phyloP scores from a whole-genome alignment of 2,113 vertebrate species.

The Tyrannus savana region DNA sequence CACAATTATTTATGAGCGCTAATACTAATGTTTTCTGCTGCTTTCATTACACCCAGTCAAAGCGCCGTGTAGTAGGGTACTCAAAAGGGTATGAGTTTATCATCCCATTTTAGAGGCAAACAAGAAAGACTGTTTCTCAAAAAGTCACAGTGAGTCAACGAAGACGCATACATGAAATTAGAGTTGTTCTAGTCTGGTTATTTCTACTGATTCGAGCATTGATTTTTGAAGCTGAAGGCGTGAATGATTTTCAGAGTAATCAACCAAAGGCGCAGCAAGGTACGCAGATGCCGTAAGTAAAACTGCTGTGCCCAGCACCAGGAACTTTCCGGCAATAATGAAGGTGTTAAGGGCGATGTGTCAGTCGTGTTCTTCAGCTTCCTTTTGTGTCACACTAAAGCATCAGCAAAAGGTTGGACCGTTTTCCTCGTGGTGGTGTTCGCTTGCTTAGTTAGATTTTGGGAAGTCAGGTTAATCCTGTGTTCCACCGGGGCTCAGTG shows the following conservation, averaged over 20 bases:
- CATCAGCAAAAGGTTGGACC: background rate
- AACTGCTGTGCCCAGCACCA: slow-evolving; percentile 19
- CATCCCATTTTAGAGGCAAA: background rate
- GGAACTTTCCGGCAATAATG: slow-evolving; percentile 4
- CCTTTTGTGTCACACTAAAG: background rate
- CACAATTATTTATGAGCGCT: background rate
- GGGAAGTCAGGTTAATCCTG: background rate
- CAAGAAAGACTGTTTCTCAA: background rate
- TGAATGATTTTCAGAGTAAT: background rate
- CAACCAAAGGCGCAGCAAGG: background rate
- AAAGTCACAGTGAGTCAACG: background rate
- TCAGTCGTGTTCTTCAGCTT: slow-evolving; percentile 8
- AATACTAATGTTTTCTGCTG: background rate
- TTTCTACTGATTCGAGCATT: background rate
- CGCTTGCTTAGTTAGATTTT: background rate
- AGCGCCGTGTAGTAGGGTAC: background rate
- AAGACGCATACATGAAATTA: background rate
- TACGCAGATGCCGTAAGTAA: background rate
- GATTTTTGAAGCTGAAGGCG: background rate
- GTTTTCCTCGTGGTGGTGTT: background rate
- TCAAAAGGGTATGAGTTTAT: background rate
- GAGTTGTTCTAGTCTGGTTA: background rate
- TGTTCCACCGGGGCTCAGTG: background rate
- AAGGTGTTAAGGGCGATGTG: background rate
- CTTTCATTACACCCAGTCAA: background rate